Evolutionary conservation across 2,113 vertebrate genomes (phyloP).

Genomic region (Gadus macrocephalus): DNA sequence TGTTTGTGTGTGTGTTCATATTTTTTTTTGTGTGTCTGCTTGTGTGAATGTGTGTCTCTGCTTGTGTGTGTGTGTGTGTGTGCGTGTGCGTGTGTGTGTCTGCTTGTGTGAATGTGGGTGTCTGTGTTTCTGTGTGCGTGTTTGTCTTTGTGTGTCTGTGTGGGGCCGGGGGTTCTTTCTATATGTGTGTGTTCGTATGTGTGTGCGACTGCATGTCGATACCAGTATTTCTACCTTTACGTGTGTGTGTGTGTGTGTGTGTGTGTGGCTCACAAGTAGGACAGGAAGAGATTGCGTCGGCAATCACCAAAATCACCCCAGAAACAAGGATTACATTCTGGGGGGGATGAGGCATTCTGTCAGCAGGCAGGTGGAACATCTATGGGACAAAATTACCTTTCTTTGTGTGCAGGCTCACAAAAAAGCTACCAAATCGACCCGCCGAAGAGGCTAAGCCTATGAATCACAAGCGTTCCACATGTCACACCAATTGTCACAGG

Average conservation of each 20-base stretch:
- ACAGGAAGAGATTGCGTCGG: conserved; percentile 20
- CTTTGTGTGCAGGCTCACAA: conserved; percentile 34
- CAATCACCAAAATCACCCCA: conserved; percentile 24
- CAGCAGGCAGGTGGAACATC: conserved; percentile 49
- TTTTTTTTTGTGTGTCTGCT: no score
- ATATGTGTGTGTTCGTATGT: no score
- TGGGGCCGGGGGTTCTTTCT: conserved; percentile 1
- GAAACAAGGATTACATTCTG: conserved; percentile 47
- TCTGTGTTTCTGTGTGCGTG: no score
- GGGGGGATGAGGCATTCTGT: conserved; percentile 38
- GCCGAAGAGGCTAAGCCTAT: conserved; percentile 21
- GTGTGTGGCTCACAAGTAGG: background rate
- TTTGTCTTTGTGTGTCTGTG: conserved; percentile 1
- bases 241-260: conserved; percentile 5
- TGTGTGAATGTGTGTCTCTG: no score
- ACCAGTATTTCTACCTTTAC: no score
- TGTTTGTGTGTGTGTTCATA: conserved; percentile 4
- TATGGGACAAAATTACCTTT: conserved; percentile 45
- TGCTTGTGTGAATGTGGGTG: no score
- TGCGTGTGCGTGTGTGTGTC: no score
- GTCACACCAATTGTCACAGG: conserved; percentile 34
- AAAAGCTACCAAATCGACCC: conserved; percentile 33
- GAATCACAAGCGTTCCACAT: conserved; percentile 40
- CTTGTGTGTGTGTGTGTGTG: conserved; percentile 2
- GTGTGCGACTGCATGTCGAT: no score